Percentiles rank a stretch among this genome's conserved stretches.
Conservation (phyloP, 2,888 invertebrate genomes). For the Schizotus pectinicornis region DNA sequence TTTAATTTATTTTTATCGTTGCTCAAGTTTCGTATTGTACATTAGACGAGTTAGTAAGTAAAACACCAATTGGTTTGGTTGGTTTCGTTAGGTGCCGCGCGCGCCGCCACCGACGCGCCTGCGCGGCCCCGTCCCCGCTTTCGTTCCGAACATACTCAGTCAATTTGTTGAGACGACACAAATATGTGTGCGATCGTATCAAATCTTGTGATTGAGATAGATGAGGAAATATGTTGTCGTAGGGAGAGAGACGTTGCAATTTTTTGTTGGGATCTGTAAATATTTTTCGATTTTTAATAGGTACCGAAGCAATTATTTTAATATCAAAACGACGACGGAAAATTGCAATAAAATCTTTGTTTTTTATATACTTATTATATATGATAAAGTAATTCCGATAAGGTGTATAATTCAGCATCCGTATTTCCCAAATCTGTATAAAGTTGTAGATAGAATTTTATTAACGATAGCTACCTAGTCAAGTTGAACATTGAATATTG, state of each 20-base stretch:
- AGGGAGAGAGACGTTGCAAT: conserved; percentile 28
- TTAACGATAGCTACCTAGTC: conserved; percentile 50
- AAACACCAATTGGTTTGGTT: conserved; percentile 28
- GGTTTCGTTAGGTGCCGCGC: no score
- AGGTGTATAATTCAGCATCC: conserved; percentile 32
- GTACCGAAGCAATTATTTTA: conserved; percentile 30
- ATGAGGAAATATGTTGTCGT: conserved; percentile 11
- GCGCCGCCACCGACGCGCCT: no score
- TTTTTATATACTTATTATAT: conserved; percentile 25
- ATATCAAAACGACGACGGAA: conserved; percentile 28
- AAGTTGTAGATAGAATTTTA: conserved; percentile 54
- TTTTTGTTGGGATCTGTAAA: conserved; percentile 29
- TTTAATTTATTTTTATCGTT: conserved; percentile 34
- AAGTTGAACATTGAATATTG: conserved; percentile 44
- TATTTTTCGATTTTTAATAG: conserved; percentile 29
- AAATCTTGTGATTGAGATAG: conserved; percentile 34
- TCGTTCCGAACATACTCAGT: conserved; percentile 18
- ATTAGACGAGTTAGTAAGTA: conserved; percentile 24
- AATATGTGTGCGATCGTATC: neutral
- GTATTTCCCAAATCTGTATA: conserved; percentile 47
- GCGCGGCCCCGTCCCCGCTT: conserved; percentile 1
- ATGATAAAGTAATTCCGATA: conserved; percentile 33
- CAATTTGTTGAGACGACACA: conserved; percentile 24
- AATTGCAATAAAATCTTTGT: conserved; percentile 32
- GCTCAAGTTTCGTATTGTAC: conserved; percentile 40